A percentile compares a stretch with the other conserved stretches of the same genome.
Conservation (phyloP, 2,113 vertebrate genomes). For the Chamaetylas fuelleborni region DNA sequence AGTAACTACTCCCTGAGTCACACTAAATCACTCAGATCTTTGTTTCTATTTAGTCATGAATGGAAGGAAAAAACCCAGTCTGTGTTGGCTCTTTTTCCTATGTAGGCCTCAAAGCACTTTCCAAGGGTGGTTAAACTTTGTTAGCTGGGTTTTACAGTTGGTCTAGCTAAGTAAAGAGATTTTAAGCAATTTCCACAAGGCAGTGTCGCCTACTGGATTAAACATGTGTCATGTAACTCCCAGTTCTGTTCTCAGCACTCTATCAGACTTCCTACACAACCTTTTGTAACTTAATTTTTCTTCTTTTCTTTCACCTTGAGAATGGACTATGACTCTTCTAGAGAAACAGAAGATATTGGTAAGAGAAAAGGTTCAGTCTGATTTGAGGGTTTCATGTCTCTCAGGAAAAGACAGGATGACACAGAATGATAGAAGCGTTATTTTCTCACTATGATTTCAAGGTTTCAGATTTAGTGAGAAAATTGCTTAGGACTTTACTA, state of each 20-base stretch:
- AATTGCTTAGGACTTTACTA: neutral
- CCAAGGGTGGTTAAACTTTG: constrained; percentile 51
- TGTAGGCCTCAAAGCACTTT: constrained; percentile 17
- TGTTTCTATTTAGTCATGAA: neutral
- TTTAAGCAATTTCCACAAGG: constrained; percentile 15
- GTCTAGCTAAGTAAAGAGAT: constrained; percentile 53
- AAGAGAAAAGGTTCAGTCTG: neutral
- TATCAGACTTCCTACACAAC: neutral
- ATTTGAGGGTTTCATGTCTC: neutral
- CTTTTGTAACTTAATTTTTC: neutral
- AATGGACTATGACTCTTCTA: neutral
- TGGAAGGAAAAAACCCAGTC: neutral
- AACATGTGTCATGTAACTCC: neutral
- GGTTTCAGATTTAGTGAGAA: neutral
- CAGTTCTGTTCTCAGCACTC: neutral
- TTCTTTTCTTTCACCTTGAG: neutral
- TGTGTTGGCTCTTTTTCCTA: neutral
- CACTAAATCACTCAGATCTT: neutral
- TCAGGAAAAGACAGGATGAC: neutral
- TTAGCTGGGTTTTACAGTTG: constrained; percentile 56
- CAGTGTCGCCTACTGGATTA: neutral
- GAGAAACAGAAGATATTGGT: neutral
- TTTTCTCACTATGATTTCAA: neutral
- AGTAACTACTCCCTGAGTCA: neutral
- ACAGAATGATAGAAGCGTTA: neutral